Evolutionary conservation across 2,113 vertebrate species (phyloP).

Genomic region (Azemiops feae): DNA sequence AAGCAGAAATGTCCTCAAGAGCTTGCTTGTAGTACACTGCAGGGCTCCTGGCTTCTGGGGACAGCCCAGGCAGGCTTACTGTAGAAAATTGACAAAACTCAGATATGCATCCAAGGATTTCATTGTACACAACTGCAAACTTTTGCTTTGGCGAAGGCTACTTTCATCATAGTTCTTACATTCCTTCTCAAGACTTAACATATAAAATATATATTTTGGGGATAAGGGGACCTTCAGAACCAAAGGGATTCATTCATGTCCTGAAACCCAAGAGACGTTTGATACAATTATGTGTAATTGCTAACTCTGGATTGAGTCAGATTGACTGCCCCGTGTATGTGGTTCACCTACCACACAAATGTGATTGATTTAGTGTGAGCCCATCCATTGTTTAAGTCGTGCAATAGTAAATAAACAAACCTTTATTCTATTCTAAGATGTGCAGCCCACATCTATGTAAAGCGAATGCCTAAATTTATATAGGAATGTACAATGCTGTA

Average conservation of each 20-base stretch:
- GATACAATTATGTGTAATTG: neutral
- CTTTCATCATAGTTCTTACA: neutral
- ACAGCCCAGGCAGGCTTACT: neutral
- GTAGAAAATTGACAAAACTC: neutral
- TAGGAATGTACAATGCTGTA: neutral
- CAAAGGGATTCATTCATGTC: neutral
- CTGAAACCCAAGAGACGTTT: neutral
- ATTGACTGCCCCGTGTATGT: no score
- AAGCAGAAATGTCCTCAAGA: conserved; percentile 35
- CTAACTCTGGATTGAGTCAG: neutral
- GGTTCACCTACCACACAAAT: neutral
- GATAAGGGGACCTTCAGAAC: neutral
- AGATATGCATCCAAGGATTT: neutral
- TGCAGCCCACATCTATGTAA: neutral
- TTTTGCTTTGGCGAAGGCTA: neutral
- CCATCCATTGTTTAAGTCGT: neutral
- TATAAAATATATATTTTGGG: neutral
- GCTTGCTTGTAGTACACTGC: neutral
- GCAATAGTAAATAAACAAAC: neutral
- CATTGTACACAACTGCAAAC: neutral
- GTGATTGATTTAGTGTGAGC: neutral
- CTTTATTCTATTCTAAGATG: neutral
- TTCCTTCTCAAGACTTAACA: neutral
- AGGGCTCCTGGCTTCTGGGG: neutral
- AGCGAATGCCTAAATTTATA: neutral